A percentile compares a stretch with the other conserved stretches of the same genome.
Evolutionary conservation across 2,888 invertebrate species (phyloP).

Genomic region (Pycnomerus fuliginosus): DNA sequence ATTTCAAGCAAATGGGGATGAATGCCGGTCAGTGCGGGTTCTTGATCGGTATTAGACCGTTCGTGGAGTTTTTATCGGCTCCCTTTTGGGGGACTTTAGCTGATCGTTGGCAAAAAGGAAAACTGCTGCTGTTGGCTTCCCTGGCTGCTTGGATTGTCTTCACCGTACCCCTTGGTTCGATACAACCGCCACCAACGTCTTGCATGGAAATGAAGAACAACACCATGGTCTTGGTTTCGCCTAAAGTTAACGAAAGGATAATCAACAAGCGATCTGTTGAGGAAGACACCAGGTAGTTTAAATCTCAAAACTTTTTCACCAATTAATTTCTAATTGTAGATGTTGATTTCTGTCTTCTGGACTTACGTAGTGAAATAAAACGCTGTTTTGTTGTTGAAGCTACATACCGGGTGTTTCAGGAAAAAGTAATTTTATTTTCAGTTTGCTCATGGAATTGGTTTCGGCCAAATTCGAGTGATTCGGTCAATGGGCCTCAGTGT

Average conservation of each 20-base stretch:
- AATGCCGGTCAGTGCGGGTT: conserved; percentile 94
- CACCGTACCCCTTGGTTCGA: conserved; percentile 92
- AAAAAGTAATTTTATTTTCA: too few species aligned
- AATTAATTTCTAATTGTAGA: too few species aligned
- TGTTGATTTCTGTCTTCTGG: too few species aligned
- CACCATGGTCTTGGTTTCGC: conserved; percentile 64
- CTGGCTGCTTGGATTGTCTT: conserved; percentile 95
- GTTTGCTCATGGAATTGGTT: too few species aligned
- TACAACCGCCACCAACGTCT: conserved; percentile 90
- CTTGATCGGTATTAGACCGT: conserved; percentile 92
- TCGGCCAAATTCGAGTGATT: too few species aligned
- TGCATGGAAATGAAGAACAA: conserved; percentile 71
- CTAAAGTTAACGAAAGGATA: conserved; percentile 54
- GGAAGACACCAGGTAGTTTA: conserved; percentile 12
- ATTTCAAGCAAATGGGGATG: conserved; percentile 98
- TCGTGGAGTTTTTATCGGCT: conserved; percentile 95
- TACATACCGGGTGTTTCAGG: too few species aligned
- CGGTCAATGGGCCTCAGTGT: too few species aligned
- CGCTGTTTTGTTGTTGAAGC: conserved; percentile 2
- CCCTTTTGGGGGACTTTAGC: conserved; percentile 98
- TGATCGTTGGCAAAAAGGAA: conserved; percentile 82
- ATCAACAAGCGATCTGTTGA: conserved; percentile 58
- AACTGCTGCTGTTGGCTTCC: conserved; percentile 84
- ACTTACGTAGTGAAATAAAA: too few species aligned
- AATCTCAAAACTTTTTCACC: not conserved